These are phyloP conservation scores for Anoncus sp. DNA, from an alignment of 2,888 invertebrate species.

Conservation along the genomic window DNA sequence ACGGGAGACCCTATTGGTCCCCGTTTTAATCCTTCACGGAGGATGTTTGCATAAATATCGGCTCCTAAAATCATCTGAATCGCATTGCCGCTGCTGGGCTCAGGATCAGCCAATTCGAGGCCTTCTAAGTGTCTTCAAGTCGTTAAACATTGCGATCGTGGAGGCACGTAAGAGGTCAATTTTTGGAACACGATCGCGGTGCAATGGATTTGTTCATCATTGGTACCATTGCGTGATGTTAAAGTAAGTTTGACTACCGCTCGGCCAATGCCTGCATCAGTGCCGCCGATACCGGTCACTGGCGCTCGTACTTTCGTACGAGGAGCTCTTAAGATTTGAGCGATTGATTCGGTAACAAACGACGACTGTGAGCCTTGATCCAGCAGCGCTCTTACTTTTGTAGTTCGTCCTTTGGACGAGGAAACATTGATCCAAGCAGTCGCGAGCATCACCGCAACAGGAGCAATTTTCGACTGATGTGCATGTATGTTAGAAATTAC, in stretches of 20 bases:
- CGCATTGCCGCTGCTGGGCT: constrained; percentile 13
- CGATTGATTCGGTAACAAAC: constrained; percentile 59
- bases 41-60: constrained; percentile 40
- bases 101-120: constrained; percentile 35
- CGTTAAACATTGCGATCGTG: neutral
- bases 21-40: constrained; percentile 27
- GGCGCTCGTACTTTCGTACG: constrained; percentile 40
- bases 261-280: constrained; percentile 18
- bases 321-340: constrained; percentile 44
- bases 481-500: no score
- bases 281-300: constrained; percentile 51
- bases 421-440: constrained; percentile 42
- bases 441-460: constrained; percentile 14
- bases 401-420: constrained; percentile 26
- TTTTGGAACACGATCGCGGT: constrained; percentile 25
- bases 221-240: neutral
- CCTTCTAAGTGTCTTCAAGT: constrained; percentile 34
- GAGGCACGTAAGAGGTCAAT: constrained; percentile 33
- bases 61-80: constrained; percentile 42
- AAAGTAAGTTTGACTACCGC: neutral
- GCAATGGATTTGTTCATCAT: constrained; percentile 21
- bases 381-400: no score
- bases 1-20: constrained; percentile 29
- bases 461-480: neutral
- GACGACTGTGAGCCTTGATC: no score